Evolutionary conservation across 2,113 vertebrate species (phyloP).

Genomic region (Tragelaphus strepsiceros): DNA sequence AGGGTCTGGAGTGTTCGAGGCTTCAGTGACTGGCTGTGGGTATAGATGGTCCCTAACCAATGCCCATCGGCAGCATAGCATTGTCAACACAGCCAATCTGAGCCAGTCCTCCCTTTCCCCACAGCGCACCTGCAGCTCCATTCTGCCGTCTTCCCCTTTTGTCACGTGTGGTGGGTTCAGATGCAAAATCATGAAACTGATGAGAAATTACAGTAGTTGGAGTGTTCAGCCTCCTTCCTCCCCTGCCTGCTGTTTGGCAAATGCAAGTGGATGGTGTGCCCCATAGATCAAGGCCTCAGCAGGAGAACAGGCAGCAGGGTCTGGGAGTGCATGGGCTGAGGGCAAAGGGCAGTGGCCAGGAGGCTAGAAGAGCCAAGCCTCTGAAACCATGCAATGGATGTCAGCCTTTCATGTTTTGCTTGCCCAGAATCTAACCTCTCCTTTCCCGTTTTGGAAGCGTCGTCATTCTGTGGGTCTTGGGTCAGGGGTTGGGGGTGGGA

Average conservation of each 20-base stretch:
- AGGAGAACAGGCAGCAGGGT: neutral
- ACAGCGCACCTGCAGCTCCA: neutral
- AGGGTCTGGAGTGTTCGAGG: neutral
- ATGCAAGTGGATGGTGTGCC: neutral
- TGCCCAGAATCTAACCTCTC: neutral
- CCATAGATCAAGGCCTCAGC: neutral
- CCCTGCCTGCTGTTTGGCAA: neutral
- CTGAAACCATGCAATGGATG: neutral
- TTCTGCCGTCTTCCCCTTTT: neutral
- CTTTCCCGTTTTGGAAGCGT: neutral
- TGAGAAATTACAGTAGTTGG: neutral
- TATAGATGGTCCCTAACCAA: neutral
- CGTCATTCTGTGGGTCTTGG: neutral
- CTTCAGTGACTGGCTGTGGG: neutral
- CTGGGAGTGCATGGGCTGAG: neutral
- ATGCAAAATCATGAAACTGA: neutral
- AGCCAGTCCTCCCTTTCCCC: neutral
- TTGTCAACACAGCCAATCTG: neutral
- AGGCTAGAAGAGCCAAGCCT: neutral
- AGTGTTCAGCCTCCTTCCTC: neutral
- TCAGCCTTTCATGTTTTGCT: neutral
- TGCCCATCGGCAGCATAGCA: accelerated
- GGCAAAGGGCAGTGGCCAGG: neutral
- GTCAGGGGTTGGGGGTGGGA: neutral
- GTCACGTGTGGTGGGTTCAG: neutral